These are phyloP conservation scores for Drosophila imparisetae DNA, from an alignment of 2,888 invertebrate genomes.

Conservation along the genomic window DNA sequence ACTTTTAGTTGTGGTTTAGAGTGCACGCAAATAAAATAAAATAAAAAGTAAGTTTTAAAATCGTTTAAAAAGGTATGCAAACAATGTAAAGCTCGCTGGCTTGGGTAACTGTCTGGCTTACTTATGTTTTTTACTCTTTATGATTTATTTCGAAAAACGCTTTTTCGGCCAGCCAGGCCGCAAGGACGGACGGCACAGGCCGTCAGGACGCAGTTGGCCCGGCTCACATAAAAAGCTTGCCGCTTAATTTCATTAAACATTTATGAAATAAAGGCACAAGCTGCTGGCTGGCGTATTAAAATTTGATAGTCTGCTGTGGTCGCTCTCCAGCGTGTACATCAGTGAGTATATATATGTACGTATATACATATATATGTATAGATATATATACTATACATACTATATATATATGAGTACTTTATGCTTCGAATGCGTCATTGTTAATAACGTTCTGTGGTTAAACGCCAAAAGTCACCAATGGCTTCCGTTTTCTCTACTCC, in stretches of 20 bases:
- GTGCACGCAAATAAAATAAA: conserved; percentile 33
- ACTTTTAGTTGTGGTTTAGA: conserved; percentile 73
- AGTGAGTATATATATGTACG: not conserved
- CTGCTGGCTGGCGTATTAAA: conserved; percentile 76
- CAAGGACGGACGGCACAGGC: not conserved
- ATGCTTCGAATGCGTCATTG: conserved; percentile 67
- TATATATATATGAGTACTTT: conserved; percentile 1
- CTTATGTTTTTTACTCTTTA: conserved; percentile 73
- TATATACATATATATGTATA: conserved; percentile 4
- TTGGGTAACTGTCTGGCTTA: conserved; percentile 59
- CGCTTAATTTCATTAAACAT: conserved; percentile 81
- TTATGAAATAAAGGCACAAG: conserved; percentile 79
- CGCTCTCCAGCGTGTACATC: conserved; percentile 24
- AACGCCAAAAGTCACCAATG: conserved; percentile 70
- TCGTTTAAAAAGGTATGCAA: conserved; percentile 77
- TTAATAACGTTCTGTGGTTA: conserved; percentile 72
- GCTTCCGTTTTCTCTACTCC: conserved; percentile 23
- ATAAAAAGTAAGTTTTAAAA: conserved; percentile 56
- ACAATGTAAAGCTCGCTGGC: conserved; percentile 58
- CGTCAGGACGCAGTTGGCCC: conserved; percentile 26
- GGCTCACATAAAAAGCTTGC: conserved; percentile 75
- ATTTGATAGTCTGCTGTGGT: conserved; percentile 76
- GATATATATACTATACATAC: conserved; percentile 1
- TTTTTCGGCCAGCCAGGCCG: conserved; percentile 48
- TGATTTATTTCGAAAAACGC: conserved; percentile 69